A percentile compares a stretch with the other conserved stretches of the same genome.
phyloP scores from a whole-genome alignment of 2,888 invertebrate genomes.

The Amphipyra berbera region DNA sequence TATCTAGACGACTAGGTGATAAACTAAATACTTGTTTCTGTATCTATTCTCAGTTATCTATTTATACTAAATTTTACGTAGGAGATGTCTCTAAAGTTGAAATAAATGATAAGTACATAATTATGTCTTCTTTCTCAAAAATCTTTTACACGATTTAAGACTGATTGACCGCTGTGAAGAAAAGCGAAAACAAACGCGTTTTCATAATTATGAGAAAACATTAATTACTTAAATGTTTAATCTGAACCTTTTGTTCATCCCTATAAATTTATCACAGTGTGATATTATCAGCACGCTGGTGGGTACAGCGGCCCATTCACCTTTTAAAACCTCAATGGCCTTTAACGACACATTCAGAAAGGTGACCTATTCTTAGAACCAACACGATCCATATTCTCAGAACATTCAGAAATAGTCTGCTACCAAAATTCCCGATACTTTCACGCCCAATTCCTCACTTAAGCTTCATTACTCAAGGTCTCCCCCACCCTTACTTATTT shows the following conservation, averaged over 20 bases:
- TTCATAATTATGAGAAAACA: no score
- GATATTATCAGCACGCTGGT: background rate
- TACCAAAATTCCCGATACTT: constrained; percentile 25
- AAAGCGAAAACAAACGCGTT: no score
- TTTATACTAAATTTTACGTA: background rate
- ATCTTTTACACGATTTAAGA: no score
- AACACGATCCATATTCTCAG: constrained; percentile 28
- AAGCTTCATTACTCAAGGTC: constrained; percentile 24
- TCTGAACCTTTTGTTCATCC: no score
- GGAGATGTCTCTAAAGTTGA: no score
- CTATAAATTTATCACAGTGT: no score
- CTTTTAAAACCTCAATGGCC: constrained; percentile 20
- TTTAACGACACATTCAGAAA: constrained; percentile 19
- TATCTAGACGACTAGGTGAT: constrained; percentile 3
- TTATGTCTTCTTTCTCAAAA: no score
- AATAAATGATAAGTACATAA: no score
- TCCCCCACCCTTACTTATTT: constrained; percentile 46
- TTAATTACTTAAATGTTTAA: no score
- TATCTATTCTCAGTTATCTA: background rate
- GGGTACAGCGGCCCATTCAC: constrained; percentile 19
- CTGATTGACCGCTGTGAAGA: no score
- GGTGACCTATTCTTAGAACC: constrained; percentile 38
- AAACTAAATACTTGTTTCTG: constrained; percentile 1
- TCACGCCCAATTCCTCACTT: constrained; percentile 25
- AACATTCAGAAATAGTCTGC: constrained; percentile 23